A percentile compares a stretch with the other conserved stretches of the same genome.
Evolutionary conservation across 2,113 vertebrate species (phyloP).

Genomic region (Stercorarius parasiticus): DNA sequence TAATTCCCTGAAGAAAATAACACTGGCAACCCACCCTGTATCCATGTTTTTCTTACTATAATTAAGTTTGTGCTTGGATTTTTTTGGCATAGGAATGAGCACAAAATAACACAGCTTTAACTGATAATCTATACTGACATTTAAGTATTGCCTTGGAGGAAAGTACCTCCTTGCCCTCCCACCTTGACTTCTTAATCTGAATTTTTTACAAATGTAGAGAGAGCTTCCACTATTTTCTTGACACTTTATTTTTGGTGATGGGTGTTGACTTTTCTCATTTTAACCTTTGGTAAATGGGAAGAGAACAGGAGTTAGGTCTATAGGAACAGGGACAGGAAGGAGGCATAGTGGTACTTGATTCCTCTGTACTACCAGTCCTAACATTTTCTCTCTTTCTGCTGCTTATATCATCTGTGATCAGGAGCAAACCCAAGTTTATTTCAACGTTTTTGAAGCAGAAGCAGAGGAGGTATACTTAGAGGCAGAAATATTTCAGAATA

Average conservation of each 20-base stretch:
- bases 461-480: background rate
- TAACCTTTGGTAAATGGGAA: background rate
- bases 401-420: background rate
- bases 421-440: background rate
- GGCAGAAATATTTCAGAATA: background rate
- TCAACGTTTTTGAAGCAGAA: background rate
- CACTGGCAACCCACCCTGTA: background rate
- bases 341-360: background rate
- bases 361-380: background rate
- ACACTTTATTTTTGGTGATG: background rate
- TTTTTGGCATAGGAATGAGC: constrained; percentile 8
- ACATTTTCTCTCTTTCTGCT: background rate
- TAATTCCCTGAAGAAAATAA: constrained; percentile 6
- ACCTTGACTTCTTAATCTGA: background rate
- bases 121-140: constrained; percentile 40
- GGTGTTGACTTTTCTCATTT: background rate
- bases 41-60: background rate
- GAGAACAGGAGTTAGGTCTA: background rate
- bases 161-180: background rate
- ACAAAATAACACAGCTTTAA: background rate
- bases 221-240: background rate
- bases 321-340: background rate
- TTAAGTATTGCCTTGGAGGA: constrained; percentile 21
- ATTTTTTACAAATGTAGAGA: background rate
- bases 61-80: background rate